Evolutionary conservation across 2,797 vertebrate genomes (phyloP), one percentile per base, ranked within the genome.

Genomic region (Enteromius thamalakanensis): DNA sequence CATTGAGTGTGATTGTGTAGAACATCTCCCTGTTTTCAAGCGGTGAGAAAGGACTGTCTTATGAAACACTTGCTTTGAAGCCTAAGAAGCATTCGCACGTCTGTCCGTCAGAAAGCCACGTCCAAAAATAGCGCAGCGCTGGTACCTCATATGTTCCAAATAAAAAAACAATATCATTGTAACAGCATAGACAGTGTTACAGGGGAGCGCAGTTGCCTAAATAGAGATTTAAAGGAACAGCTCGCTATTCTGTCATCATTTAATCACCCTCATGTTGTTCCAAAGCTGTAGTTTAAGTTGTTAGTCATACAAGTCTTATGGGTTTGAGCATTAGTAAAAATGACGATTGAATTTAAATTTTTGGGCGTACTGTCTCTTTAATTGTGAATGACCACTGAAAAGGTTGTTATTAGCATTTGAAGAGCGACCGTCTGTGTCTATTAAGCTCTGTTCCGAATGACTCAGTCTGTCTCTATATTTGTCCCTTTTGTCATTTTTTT

Each of bases 401-500:
- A 86, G 37, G 21, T 79, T 71, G 76, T 82, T 77, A 84, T 84
- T 85, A 85, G 42, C 62, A 53, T 80, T 78, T 81, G 55, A 81
- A 83, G 53, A 72, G 69, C 17, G 53, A 69, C 65, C 40, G 45
- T 75, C 51, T 34, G 67, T 80, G 76, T 72, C 79, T 76, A 40
- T 85, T 85, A 72, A 71, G 72, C 80, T 81, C 84, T 87, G 79
- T 74, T 64, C 51, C 12, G 19, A 76, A 42, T 84, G 85, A 87
- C 68, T 87, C 81, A 83, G 71, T 86, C 47, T 40, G 12, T 42
- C 34, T 82, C 60, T 86, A 60, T 85, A 29, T 81, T 32, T 11
- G 68, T 84, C 42, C 32, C 11, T 60, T 49, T 76, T 64, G 17
- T 70, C 15, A 42, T 29, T 45, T n/a, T 34, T 62, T 60, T 14